These are phyloP conservation scores for Emydocephalus ijimae DNA, from an alignment of 2,113 vertebrate species.

Conservation along the genomic window DNA sequence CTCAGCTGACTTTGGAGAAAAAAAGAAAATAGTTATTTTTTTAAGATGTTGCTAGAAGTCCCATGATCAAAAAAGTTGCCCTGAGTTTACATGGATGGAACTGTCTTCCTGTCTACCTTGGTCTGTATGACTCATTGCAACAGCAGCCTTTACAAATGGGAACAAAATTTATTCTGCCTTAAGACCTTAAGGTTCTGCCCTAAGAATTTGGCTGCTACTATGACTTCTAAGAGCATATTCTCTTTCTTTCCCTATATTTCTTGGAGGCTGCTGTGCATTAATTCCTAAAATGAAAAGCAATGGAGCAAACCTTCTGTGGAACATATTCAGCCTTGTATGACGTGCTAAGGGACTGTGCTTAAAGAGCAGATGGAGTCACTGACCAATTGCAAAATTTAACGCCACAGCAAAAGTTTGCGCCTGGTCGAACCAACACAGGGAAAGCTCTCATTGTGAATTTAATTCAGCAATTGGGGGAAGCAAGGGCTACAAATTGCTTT, in stretches of 20 bases:
- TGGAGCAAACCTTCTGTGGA: not conserved
- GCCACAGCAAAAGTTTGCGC: not conserved
- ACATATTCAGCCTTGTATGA: not conserved
- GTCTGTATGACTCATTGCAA: not conserved
- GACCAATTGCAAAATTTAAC: not conserved
- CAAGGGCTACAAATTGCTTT: not conserved
- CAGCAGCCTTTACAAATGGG: not conserved
- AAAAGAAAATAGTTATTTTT: not conserved
- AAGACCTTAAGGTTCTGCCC: not conserved
- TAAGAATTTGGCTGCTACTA: not conserved
- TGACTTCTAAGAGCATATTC: not conserved
- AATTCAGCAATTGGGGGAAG: not conserved
- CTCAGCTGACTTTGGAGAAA: not conserved
- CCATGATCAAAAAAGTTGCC: not conserved
- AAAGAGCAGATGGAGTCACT: not conserved
- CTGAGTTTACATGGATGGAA: not conserved
- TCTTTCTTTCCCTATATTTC: not conserved
- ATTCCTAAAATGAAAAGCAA: not conserved
- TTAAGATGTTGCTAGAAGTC: not conserved
- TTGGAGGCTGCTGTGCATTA: not conserved
- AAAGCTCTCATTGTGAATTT: not conserved
- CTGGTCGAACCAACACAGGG: not conserved
- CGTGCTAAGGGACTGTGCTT: not conserved
- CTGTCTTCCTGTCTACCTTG: not conserved
- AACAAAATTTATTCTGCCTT: not conserved